Evolutionary conservation across 2,797 vertebrate species (phyloP).

Genomic region (Gambelia wislizenii): DNA sequence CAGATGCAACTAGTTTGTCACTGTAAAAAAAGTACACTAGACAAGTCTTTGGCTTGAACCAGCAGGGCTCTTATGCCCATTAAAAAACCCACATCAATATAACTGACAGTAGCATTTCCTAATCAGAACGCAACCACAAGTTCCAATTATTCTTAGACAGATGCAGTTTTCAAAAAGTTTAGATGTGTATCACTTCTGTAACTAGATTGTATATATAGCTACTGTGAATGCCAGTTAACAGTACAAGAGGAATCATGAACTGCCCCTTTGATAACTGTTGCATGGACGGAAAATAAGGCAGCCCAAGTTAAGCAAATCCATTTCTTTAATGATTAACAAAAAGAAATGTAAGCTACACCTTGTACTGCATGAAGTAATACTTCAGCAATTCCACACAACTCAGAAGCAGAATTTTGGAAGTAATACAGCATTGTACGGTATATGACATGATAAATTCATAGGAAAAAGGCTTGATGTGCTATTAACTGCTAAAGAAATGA

Average conservation of each 20-base stretch:
- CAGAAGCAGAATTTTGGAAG: neutral
- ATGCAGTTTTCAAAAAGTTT: neutral
- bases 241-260: neutral
- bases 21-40: too few relatives aligned
- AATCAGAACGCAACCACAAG: neutral
- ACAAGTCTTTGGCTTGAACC: too few relatives aligned
- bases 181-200: neutral
- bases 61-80: neutral
- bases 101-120: neutral
- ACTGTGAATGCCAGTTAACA: neutral
- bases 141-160: neutral
- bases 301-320: neutral
- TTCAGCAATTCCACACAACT: neutral
- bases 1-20: too few relatives aligned
- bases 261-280: neutral
- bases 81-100: neutral
- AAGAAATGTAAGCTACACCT: neutral
- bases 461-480: neutral
- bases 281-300: neutral
- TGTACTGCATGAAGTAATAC: neutral
- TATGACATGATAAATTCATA: neutral
- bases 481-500: neutral
- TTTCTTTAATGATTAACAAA: neutral
- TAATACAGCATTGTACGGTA: neutral
- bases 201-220: neutral